Evolutionary conservation across 2,113 vertebrate species (phyloP), one percentile per base, ranked within the genome.

Genomic region (Paramormyrops kingsleyae): DNA sequence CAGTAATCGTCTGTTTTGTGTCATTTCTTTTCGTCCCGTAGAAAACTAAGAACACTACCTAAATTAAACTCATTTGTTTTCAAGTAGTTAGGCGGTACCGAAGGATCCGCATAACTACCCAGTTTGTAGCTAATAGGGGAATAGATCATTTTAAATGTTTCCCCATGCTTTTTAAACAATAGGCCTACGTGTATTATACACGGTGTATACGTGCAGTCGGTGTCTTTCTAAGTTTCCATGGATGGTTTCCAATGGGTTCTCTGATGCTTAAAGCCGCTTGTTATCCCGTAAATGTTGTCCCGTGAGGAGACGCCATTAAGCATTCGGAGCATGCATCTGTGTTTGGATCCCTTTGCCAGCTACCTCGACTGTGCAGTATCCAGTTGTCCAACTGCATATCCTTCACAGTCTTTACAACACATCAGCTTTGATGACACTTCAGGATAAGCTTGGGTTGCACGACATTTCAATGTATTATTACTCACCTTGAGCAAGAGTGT

Each of bases 351-450:
- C 47, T 87, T 31, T 86, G n/a, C 84, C 85, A 53, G 49, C 85
- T 87, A 87, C 85, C 85, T 87, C 85, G 85, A 53, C 85, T 53
- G 47, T 87, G 83, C 44, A 84, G 83, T 84, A 84, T 84, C 24
- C 83, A 47, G 83, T 84, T 46, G 46, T 84, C 24, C 84, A 49
- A n/a, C 84, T 31, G 85, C 35, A 70, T 19, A 35, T 27, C 47
- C 19, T 31, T 31, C 49, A 86, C 84, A 46, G 85, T 87, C 85
- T 27, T 87, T 47, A 86, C 85, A 87, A 35, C 15, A 50, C 46
- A 50, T 87, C 85, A 31, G 27, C 85, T n/a, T 87, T 87, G 27
- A 35, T 53, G 85, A 87, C 47, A 35, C 27, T 52, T 87, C 85
- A 87, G 50, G 50, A 53, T 53, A 53, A 87, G 12, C 50, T 53